Percentiles rank a stretch among this genome's conserved stretches.
Evolutionary conservation across 2,888 invertebrate species (phyloP).

Genomic region (Malthinus flaveolus): DNA sequence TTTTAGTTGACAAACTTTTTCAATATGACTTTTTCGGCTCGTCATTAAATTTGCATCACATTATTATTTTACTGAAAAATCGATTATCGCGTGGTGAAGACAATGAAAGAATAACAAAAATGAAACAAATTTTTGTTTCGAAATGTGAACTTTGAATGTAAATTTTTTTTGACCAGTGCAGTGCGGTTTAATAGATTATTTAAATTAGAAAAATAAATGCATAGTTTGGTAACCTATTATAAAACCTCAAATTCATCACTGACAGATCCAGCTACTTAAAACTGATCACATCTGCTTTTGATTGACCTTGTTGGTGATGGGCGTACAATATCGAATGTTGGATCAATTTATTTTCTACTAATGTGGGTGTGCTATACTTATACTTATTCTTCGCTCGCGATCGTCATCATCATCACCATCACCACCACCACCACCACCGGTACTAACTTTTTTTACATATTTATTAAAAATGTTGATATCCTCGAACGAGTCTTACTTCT

Average conservation of each 20-base stretch:
- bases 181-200: too few relatives aligned
- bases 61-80: too few relatives aligned
- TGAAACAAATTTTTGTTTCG: too few relatives aligned
- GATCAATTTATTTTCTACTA: neutral
- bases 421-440: too few relatives aligned
- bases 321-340: slow-evolving; percentile 10
- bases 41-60: too few relatives aligned
- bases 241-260: neutral
- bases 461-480: slow-evolving; percentile 9
- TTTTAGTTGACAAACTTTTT: too few relatives aligned
- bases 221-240: neutral
- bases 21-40: too few relatives aligned
- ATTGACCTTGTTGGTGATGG: slow-evolving; percentile 6
- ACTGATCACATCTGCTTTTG: slow-evolving; percentile 6
- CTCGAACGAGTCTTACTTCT: neutral
- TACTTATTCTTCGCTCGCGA: neutral
- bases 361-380: neutral
- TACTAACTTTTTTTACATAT: neutral
- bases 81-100: too few relatives aligned
- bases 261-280: neutral
- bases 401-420: neutral
- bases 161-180: too few relatives aligned
- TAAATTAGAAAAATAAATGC: neutral
- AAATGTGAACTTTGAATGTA: too few relatives aligned
- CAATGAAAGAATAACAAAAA: too few relatives aligned